Evolutionary conservation across 2,888 invertebrate genomes (phyloP).

Genomic region (Pherbina coryleti): DNA sequence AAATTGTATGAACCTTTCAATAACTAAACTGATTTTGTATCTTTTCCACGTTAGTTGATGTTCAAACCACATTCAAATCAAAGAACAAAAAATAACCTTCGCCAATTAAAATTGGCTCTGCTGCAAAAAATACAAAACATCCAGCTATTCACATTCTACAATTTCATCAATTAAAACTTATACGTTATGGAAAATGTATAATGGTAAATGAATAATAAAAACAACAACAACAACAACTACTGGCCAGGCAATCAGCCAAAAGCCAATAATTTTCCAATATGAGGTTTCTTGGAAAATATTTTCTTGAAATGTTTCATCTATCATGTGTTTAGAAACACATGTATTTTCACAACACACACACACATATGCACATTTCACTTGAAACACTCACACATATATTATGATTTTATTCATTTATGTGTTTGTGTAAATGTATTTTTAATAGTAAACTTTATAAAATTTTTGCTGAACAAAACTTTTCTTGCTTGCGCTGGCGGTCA

Average conservation of each 20-base stretch:
- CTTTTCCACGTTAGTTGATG: too few relatives aligned
- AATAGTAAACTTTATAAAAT: conserved; percentile 28
- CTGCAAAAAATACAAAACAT: conserved; percentile 8
- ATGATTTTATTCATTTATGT: background rate
- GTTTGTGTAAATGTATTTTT: background rate
- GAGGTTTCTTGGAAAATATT: conserved; percentile 22
- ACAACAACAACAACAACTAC: background rate
- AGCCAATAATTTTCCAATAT: conserved; percentile 28
- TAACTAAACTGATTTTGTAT: too few relatives aligned
- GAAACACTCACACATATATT: background rate
- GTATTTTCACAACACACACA: conserved; percentile 1
- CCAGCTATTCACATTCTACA: conserved; percentile 6
- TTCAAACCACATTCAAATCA: background rate
- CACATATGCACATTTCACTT: background rate
- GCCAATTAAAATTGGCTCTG: conserved; percentile 28
- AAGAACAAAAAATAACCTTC: background rate
- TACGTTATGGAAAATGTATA: background rate
- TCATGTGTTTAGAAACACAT: background rate
- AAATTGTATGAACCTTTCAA: too few relatives aligned
- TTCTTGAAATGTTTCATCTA: background rate
- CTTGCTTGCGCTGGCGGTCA: background rate
- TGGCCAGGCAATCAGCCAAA: background rate
- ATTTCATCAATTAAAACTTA: conserved; percentile 33
- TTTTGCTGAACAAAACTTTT: conserved; percentile 29
- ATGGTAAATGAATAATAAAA: background rate